Evolutionary conservation across 2,888 invertebrate genomes (phyloP), one percentile per base, ranked within the genome.

Genomic region (Pseudococcus jackbeardsleyi): DNA sequence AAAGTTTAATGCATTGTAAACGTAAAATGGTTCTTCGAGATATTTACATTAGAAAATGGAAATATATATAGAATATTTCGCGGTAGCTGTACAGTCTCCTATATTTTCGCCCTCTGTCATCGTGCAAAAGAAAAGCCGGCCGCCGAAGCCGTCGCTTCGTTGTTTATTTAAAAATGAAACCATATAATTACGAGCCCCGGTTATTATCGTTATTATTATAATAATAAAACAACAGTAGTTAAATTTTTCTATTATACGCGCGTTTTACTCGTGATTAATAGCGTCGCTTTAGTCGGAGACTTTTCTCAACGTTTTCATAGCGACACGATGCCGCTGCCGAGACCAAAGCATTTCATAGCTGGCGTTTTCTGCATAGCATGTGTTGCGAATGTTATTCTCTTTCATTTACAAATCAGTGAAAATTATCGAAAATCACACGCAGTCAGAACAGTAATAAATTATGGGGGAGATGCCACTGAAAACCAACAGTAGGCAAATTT

Each of bases 1-100:
- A 79, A 88, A 82, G 88, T 88, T 88, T 82, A 88, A 88, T 88
- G 88, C 88, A 88, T 88, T 88, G 88, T 88, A 88, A 88, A 88
- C 39, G 88, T 33, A 82, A 86, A 88, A 88, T 88, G 88, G 59
- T 54, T 33, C 48, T 82, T 48, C 77, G 72, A 68, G 77, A 88
- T 88, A 88, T 82, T 88, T 88, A 87, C 48, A 87, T 79, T 54
- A 42, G 79, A 79, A 79, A 79, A 79, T 79, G 79, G 79, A 79
- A 79, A 79, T 79, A 42, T 42, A 79, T 79, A 79, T 79, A 79
- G 68, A 26, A 26, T 68, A 68, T 12, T 68, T 68, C 68, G 26
- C 26, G 26, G 68, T 22, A 9, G 26, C 26, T 17, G 26, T 26
- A 4, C n/a, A 4, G n/a, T 12, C 59, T n/a, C 15, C 4, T 59